These are phyloP conservation scores for Apteryx owenii DNA, from an alignment of 2,113 vertebrate genomes.

Conservation along the genomic window DNA sequence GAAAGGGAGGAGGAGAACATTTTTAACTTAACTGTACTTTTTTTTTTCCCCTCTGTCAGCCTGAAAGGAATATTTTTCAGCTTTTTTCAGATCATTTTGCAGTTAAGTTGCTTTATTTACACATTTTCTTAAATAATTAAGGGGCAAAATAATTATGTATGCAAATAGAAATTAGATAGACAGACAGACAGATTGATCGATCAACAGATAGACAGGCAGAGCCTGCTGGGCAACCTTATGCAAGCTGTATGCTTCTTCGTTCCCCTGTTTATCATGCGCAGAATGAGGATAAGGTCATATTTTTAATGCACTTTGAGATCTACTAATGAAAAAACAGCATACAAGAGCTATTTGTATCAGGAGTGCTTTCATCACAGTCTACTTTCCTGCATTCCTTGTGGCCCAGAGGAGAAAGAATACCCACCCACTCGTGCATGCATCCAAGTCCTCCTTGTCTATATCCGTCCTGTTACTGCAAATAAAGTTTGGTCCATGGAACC, in stretches of 20 bases:
- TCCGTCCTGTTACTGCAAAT: background rate
- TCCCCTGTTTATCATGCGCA: background rate
- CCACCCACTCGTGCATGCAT: background rate
- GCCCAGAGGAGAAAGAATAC: background rate
- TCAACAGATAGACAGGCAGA: background rate
- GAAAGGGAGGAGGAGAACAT: background rate
- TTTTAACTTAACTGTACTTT: background rate
- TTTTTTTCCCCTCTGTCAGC: background rate
- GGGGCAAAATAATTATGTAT: background rate
- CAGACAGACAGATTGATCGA: background rate
- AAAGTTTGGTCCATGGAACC: background rate
- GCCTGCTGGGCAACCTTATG: background rate
- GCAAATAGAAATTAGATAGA: background rate
- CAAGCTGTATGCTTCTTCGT: background rate
- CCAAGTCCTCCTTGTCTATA: background rate
- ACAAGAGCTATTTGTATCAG: background rate
- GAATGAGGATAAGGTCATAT: background rate
- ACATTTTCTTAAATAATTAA: background rate
- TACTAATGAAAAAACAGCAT: background rate
- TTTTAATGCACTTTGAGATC: background rate
- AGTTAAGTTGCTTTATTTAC: background rate
- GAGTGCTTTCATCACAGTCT: background rate
- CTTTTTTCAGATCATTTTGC: background rate
- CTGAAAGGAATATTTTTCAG: background rate
- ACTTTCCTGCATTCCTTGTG: background rate